Evolutionary conservation across 92 coral and sea anemone genomes (phyloP).

Genomic region (Epizoanthus ramosus): DNA sequence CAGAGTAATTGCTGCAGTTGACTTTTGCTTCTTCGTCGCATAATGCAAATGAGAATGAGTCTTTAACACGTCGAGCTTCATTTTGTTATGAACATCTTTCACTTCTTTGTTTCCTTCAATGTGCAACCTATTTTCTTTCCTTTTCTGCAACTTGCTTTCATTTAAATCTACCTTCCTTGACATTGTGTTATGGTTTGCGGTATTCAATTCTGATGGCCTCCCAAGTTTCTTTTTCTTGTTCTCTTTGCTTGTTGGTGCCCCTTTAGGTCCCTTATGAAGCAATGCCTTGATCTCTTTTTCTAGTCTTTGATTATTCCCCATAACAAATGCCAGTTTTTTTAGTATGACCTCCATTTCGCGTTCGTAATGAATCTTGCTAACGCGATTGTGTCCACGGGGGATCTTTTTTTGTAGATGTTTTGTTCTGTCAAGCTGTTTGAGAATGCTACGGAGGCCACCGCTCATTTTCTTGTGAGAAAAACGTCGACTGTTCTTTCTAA

Average conservation of each 20-base stretch:
- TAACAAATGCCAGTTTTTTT: conserved; percentile 58
- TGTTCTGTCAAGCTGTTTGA: conserved; percentile 26
- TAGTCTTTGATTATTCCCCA: conserved; percentile 65
- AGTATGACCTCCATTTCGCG: conserved; percentile 60
- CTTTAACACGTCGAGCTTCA: not conserved
- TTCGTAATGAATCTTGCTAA: not conserved
- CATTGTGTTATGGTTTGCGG: no score
- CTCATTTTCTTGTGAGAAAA: conserved; percentile 32
- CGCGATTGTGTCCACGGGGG: not conserved
- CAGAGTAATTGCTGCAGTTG: not conserved
- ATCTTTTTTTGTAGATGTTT: conserved; percentile 18
- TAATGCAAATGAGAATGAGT: not conserved
- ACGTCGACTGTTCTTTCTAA: conserved; percentile 2
- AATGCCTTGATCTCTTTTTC: conserved; percentile 64
- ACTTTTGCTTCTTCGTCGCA: not conserved
- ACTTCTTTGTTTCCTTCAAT: not conserved
- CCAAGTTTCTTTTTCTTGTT: not conserved
- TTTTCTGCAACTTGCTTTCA: not conserved
- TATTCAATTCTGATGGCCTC: not conserved
- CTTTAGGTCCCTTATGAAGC: conserved; percentile 32
- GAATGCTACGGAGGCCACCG: conserved; percentile 7
- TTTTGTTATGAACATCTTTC: not conserved
- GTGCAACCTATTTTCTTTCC: not conserved
- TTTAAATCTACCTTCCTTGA: not conserved
- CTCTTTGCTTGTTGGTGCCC: not conserved